phyloP scores from a whole-genome alignment of 2,113 vertebrate species.

The Halcyon malimbica region DNA sequence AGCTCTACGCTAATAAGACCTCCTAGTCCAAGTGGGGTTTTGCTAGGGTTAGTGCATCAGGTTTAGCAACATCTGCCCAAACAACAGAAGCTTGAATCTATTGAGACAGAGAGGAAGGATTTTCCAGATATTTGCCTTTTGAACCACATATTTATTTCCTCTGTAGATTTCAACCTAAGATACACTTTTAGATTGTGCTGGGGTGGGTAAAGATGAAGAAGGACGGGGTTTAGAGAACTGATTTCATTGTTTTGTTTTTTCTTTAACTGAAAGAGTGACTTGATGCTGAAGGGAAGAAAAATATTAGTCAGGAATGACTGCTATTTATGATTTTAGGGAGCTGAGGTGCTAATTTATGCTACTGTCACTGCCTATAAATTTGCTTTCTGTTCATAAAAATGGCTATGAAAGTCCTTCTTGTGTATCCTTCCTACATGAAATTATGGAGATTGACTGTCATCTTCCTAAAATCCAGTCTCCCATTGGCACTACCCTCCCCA shows the following conservation, averaged over 20 bases:
- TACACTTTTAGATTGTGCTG: background rate
- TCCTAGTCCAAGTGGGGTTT: background rate
- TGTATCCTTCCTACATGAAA: background rate
- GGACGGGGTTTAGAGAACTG: accelerated
- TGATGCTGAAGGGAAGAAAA: background rate
- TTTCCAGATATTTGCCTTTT: background rate
- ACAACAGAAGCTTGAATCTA: background rate
- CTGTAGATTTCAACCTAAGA: background rate
- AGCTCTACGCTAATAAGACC: background rate
- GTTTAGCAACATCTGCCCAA: background rate
- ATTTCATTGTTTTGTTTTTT: background rate
- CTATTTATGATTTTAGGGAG: background rate
- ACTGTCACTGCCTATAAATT: background rate
- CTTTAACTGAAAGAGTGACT: background rate
- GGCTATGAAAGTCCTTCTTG: background rate
- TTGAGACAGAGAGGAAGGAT: background rate
- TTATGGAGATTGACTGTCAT: background rate
- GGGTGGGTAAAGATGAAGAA: background rate
- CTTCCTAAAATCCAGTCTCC: background rate
- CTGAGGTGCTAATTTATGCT: background rate
- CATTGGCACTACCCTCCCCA: background rate
- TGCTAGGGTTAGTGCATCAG: background rate
- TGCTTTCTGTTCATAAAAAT: background rate
- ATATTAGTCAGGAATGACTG: background rate
- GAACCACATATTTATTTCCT: background rate